These are phyloP conservation scores for Lottia gigantea DNA, from an alignment of 2,888 invertebrate genomes.

Conservation along the genomic window DNA sequence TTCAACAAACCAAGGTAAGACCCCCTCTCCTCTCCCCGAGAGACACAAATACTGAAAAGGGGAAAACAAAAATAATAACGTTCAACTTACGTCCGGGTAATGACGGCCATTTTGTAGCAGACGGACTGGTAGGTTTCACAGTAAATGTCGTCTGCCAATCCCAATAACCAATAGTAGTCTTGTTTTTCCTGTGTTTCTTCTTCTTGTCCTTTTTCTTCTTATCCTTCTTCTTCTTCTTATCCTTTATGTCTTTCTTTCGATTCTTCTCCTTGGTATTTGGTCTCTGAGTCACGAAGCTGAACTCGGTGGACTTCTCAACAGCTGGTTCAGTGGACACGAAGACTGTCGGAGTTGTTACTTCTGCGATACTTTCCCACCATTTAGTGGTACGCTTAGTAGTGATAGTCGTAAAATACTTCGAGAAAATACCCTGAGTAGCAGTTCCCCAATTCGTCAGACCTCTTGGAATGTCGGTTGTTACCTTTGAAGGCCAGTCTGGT, in stretches of 20 bases:
- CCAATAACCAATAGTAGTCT: not conserved
- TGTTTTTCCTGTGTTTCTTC: not conserved
- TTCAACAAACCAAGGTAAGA: no score
- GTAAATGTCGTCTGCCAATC: not conserved
- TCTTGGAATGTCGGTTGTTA: no score
- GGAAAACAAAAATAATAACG: not conserved
- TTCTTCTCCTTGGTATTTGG: not conserved
- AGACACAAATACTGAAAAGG: no score
- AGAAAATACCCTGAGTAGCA: no score
- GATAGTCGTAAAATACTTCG: no score
- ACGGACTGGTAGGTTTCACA: not conserved
- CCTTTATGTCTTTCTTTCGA: not conserved
- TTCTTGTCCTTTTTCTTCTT: conserved; percentile 1
- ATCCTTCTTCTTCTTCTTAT: not conserved
- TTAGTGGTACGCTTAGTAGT: no score
- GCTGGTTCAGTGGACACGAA: not conserved
- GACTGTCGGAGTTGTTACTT: no score
- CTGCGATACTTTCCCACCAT: no score
- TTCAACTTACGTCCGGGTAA: not conserved
- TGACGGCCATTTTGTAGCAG: not conserved
- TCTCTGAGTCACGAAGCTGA: not conserved
- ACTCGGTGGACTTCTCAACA: not conserved
- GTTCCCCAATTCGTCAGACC: no score
- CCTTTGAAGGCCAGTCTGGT: no score
- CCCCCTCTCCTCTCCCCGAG: no score